These are phyloP conservation scores for Pocillopora grandis DNA, from an alignment of 92 coral and sea anemone species.

Conservation along the genomic window DNA sequence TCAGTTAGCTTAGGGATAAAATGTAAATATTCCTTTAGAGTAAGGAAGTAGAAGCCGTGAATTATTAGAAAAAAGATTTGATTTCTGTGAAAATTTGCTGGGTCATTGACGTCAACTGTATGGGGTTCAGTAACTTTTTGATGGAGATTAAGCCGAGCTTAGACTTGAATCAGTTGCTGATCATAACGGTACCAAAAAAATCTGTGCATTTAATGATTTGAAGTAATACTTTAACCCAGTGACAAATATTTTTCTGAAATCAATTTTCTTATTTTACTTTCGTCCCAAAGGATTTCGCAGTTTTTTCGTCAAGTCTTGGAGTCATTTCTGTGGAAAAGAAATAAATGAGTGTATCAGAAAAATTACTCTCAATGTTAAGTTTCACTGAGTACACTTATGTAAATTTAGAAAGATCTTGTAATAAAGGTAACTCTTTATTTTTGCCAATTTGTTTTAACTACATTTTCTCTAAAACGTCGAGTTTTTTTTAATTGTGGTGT, in stretches of 20 bases:
- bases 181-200: background rate
- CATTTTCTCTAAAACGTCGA: too few relatives aligned
- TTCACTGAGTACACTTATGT: background rate
- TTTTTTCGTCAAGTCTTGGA: conserved; percentile 37
- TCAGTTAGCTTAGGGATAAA: too few relatives aligned
- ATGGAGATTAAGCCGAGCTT: too few relatives aligned
- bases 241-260: background rate
- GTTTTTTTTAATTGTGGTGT: too few relatives aligned
- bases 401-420: background rate
- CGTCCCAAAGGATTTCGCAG: conserved; percentile 26
- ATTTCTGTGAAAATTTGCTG: background rate
- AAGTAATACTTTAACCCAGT: background rate
- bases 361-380: background rate
- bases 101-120: background rate
- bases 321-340: conserved; percentile 15
- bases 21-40: too few relatives aligned
- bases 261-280: background rate
- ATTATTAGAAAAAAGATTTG: background rate
- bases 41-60: too few relatives aligned
- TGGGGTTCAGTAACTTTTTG: too few relatives aligned
- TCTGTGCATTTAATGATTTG: background rate
- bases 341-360: background rate
- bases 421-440: too few relatives aligned
- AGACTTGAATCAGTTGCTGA: background rate
- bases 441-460: too few relatives aligned